phyloP scores from a whole-genome alignment of 2,113 vertebrate genomes.

The Sinocyclocheilus maitianheensis region DNA sequence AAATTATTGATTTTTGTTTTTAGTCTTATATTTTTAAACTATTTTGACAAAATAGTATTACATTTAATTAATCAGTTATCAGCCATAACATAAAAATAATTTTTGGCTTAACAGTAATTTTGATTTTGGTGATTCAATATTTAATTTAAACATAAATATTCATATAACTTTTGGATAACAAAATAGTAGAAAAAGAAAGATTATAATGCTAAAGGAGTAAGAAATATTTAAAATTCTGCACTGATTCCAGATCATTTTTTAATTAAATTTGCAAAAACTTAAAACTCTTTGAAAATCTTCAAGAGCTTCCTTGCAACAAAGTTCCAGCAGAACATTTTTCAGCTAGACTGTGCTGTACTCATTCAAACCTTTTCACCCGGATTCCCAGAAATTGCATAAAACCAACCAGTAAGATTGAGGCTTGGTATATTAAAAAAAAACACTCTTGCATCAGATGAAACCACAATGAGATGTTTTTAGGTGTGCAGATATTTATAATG shows the following conservation, averaged over 20 bases:
- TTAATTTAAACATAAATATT: not conserved
- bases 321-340: not conserved
- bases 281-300: not conserved
- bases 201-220: not conserved
- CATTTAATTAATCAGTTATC: not conserved
- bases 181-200: not conserved
- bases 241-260: not conserved
- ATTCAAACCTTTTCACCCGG: not conserved
- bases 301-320: not conserved
- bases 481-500: not conserved
- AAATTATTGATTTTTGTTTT: not conserved
- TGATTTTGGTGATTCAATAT: not conserved
- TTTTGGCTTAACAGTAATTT: not conserved
- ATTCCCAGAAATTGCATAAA: not conserved
- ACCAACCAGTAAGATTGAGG: not conserved
- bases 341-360: not conserved
- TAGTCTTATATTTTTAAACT: not conserved
- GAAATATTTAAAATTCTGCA: not conserved
- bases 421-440: not conserved
- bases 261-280: not conserved
- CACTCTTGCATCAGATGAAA: constrained; percentile 6
- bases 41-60: not conserved
- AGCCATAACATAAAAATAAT: not conserved
- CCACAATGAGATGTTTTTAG: constrained; percentile 12
- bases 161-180: no score